Percentiles rank a stretch among this genome's conserved stretches.
Conservation (phyloP, 2,888 invertebrate genomes). For the Eumacrocentrus americanus region DNA sequence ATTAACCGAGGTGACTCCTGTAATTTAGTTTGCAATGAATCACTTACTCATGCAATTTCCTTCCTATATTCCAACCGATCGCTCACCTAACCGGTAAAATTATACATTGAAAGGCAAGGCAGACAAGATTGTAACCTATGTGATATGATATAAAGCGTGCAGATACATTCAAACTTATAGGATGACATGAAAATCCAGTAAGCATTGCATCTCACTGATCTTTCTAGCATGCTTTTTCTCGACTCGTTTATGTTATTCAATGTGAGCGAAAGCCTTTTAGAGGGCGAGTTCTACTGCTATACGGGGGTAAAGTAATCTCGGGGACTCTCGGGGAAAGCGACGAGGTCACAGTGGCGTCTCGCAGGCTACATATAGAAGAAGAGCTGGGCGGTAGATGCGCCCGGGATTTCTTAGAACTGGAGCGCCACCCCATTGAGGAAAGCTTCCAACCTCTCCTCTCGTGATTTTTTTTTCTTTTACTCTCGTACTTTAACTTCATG, state of each 20-base stretch:
- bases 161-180: not conserved
- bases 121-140: too few relatives aligned
- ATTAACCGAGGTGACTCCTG: not conserved
- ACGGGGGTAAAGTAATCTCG: slow-evolving; percentile 17
- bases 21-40: not conserved
- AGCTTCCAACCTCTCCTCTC: not conserved
- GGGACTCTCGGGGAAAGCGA: slow-evolving; percentile 9
- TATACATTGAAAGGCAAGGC: too few relatives aligned
- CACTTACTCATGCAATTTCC: not conserved
- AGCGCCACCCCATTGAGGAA: slow-evolving; percentile 20
- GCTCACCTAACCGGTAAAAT: too few relatives aligned
- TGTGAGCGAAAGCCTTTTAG: slow-evolving; percentile 7
- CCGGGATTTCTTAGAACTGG: slow-evolving; percentile 28
- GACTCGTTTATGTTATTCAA: not conserved
- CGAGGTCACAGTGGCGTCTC: slow-evolving; percentile 24
- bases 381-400: slow-evolving; percentile 7
- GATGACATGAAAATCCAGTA: not conserved
- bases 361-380: slow-evolving; percentile 14
- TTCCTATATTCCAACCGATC: not conserved
- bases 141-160: not conserved
- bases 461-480: slow-evolving; percentile 8
- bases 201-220: not conserved
- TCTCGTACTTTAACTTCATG: not conserved
- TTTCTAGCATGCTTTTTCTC: not conserved
- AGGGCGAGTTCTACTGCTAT: not conserved